Evolutionary conservation across 2,797 vertebrate species (phyloP).

Genomic region (Sciurus vulgaris): DNA sequence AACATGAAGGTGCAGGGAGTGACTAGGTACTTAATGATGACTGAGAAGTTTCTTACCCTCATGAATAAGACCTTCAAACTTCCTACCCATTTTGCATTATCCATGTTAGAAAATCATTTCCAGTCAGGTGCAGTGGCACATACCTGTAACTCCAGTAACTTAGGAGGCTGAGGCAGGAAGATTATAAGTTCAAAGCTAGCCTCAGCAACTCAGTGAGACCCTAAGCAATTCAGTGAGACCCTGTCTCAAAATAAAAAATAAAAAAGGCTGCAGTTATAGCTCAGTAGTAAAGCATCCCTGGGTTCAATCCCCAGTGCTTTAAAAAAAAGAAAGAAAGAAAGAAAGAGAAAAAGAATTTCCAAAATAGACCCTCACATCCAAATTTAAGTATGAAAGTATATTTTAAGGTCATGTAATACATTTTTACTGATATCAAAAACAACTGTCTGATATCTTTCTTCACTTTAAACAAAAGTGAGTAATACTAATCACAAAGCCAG

Average conservation of each 20-base stretch:
- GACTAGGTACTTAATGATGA: background rate
- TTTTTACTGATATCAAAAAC: constrained; percentile 20
- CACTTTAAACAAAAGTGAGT: constrained; percentile 19
- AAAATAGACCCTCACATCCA: constrained; percentile 47
- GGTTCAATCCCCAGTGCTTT: background rate
- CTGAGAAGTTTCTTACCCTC: background rate
- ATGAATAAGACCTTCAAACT: background rate
- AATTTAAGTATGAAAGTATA: constrained; percentile 60
- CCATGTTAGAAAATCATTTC: constrained; percentile 44
- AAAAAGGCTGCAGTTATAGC: too few species aligned
- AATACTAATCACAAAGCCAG: background rate
- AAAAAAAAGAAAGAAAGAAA: background rate
- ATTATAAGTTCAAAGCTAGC: too few species aligned
- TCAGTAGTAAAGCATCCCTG: too few species aligned
- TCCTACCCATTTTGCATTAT: constrained; percentile 10
- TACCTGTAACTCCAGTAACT: too few species aligned
- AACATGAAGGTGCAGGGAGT: background rate
- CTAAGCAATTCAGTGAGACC: too few species aligned
- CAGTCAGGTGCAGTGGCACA: too few species aligned
- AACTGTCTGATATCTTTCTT: background rate
- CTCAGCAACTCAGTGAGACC: too few species aligned
- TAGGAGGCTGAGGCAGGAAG: too few species aligned
- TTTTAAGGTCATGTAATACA: constrained; percentile 35
- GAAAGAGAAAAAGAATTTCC: background rate
- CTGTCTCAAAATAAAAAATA: too few species aligned